Evolutionary conservation across 2,797 vertebrate species (phyloP).

Genomic region (Leptatherina wallacei): DNA sequence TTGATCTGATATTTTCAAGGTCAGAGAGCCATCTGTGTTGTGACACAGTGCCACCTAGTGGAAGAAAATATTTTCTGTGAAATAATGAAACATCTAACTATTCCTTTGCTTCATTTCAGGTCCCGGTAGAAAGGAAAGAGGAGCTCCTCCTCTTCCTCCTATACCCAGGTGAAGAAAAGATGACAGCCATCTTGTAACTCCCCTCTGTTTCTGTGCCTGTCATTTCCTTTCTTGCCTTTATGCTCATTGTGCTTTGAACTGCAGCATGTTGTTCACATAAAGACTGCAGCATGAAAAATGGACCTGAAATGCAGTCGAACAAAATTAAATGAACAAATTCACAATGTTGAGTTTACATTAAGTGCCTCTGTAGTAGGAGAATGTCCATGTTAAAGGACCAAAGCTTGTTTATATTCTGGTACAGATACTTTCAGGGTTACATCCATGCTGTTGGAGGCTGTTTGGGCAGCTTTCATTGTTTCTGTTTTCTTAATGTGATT

Average conservation of each 20-base stretch:
- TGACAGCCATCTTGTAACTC: constrained; percentile 16
- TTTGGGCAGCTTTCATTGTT: background rate
- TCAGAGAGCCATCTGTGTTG: background rate
- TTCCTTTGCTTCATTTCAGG: constrained; percentile 60
- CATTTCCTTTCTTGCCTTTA: background rate
- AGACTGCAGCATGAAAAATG: constrained; percentile 24
- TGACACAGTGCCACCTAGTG: constrained; percentile 33
- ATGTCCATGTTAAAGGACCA: constrained; percentile 33
- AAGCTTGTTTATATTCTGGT: constrained; percentile 37
- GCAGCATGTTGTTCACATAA: constrained; percentile 18
- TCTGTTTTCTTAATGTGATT: constrained; percentile 22
- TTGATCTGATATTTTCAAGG: no score
- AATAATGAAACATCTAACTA: background rate
- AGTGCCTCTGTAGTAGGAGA: constrained; percentile 35
- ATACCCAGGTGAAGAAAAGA: constrained; percentile 80
- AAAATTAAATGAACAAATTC: constrained; percentile 33
- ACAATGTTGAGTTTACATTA: constrained; percentile 25
- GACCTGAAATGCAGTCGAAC: constrained; percentile 25
- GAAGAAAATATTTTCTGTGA: constrained; percentile 1
- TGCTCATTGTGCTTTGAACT: constrained; percentile 41
- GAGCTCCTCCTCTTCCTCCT: constrained; percentile 84
- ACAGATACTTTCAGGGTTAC: constrained; percentile 29
- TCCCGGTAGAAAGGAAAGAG: constrained; percentile 81
- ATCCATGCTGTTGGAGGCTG: constrained; percentile 11
- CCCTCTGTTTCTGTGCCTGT: constrained; percentile 2